A percentile compares a stretch with the other conserved stretches of the same genome.
phyloP scores from a whole-genome alignment of 2,888 invertebrate species.

The Nematopogon swammerdamellus region DNA sequence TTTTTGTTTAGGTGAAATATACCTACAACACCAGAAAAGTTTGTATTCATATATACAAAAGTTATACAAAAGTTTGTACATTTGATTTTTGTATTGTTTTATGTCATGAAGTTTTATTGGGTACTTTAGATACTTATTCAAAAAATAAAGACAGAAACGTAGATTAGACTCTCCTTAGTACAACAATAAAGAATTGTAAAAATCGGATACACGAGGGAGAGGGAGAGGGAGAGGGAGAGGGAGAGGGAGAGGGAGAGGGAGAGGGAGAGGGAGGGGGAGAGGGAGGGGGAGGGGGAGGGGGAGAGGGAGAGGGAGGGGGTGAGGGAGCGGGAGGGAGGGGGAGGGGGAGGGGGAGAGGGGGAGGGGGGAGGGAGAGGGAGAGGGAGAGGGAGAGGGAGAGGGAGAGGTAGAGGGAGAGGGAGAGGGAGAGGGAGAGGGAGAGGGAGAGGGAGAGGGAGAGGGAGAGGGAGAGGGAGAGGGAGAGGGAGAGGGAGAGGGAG shows the following conservation, averaged over 20 bases:
- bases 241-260: neutral
- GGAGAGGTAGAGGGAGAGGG: neutral
- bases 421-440: neutral
- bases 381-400: neutral
- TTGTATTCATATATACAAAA: no score
- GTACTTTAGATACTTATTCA: no score
- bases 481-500: constrained; percentile 2
- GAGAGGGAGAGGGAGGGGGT: neutral
- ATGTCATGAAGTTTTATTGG: no score
- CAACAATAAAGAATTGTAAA: no score
- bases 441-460: neutral
- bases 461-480: neutral
- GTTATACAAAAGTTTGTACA: no score
- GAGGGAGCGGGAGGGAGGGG: no score
- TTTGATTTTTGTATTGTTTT: no score
- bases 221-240: neutral
- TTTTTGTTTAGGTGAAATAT: no score
- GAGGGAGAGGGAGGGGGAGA: neutral
- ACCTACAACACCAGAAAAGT: no score
- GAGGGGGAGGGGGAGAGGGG: neutral
- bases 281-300: neutral
- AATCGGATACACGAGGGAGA: no score
- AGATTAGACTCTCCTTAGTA: no score
- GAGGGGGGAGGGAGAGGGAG: neutral
- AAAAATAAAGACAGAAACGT: no score